phyloP scores from a whole-genome alignment of 2,888 invertebrate genomes.

The Neria commutata region DNA sequence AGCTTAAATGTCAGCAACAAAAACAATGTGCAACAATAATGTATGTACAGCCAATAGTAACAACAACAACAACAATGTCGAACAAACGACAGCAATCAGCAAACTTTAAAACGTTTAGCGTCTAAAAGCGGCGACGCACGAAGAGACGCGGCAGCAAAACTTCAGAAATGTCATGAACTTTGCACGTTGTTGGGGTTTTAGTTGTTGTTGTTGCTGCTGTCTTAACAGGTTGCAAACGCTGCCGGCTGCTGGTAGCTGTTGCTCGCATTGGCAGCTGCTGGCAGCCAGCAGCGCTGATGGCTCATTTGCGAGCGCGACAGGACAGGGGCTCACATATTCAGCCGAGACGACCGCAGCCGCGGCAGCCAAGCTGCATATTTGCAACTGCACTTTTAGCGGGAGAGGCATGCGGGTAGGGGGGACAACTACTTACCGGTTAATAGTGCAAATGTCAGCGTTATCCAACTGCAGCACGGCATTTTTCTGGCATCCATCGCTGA shows the following conservation, averaged over 20 bases:
- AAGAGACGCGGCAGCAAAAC: background rate
- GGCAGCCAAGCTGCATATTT: background rate
- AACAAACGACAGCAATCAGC: background rate
- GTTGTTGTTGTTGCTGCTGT: too few species aligned
- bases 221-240: conserved; percentile 2
- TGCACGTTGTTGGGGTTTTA: background rate
- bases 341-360: background rate
- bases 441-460: conserved; percentile 48
- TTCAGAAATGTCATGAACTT: conserved; percentile 4
- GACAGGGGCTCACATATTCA: background rate
- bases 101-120: conserved; percentile 1
- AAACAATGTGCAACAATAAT: background rate
- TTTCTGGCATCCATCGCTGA: too few species aligned
- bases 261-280: background rate
- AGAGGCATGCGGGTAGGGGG: too few species aligned
- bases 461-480: conserved; percentile 39
- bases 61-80: background rate
- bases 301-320: background rate
- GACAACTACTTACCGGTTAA: background rate
- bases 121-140: too few species aligned
- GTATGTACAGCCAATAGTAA: background rate
- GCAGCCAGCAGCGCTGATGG: background rate
- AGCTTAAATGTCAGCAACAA: background rate
- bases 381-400: too few species aligned
- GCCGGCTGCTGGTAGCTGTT: background rate